A percentile compares a stretch with the other conserved stretches of the same genome.
Conservation (phyloP, 2,888 invertebrate genomes). For the Marasmarcha lunaedactyla region DNA sequence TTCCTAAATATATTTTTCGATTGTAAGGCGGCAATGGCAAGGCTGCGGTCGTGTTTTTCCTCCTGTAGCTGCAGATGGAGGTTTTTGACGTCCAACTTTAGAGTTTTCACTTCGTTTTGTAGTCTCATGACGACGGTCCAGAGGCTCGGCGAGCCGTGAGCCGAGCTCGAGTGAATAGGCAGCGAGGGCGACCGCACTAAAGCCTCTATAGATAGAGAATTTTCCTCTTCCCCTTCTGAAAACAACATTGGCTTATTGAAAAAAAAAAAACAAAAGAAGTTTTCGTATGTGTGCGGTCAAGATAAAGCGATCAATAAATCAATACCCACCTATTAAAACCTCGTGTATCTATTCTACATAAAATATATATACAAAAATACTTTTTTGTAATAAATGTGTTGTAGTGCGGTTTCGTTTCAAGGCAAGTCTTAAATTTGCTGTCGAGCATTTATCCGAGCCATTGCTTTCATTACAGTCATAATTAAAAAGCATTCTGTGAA, state of each 20-base stretch:
- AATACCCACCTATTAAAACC: slow-evolving; percentile 23
- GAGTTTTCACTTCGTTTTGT: slow-evolving; percentile 77
- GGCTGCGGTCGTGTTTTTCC: slow-evolving; percentile 70
- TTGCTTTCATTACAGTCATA: slow-evolving; percentile 10
- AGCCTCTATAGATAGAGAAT: slow-evolving; percentile 40
- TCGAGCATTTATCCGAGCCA: no score
- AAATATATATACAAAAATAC: no score
- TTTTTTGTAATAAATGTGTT: no score
- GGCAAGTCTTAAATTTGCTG: no score
- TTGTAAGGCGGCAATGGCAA: slow-evolving; percentile 55
- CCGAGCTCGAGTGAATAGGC: slow-evolving; percentile 46
- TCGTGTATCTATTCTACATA: no score
- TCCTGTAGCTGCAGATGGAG: slow-evolving; percentile 75
- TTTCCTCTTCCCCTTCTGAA: slow-evolving; percentile 64
- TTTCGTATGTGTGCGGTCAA: no score
- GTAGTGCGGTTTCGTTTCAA: no score
- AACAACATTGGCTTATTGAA: slow-evolving; percentile 23
- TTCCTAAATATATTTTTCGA: slow-evolving; percentile 49
- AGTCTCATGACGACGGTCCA: slow-evolving; percentile 83
- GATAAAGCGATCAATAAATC: no score
- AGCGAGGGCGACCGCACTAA: slow-evolving; percentile 59
- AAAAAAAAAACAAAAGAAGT: slow-evolving; percentile 21
- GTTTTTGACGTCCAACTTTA: slow-evolving; percentile 72
- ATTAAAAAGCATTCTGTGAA: no score
- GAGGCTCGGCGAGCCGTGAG: slow-evolving; percentile 70